Evolutionary conservation across 2,888 invertebrate genomes (phyloP).

Genomic region (Aporophyla nigra): DNA sequence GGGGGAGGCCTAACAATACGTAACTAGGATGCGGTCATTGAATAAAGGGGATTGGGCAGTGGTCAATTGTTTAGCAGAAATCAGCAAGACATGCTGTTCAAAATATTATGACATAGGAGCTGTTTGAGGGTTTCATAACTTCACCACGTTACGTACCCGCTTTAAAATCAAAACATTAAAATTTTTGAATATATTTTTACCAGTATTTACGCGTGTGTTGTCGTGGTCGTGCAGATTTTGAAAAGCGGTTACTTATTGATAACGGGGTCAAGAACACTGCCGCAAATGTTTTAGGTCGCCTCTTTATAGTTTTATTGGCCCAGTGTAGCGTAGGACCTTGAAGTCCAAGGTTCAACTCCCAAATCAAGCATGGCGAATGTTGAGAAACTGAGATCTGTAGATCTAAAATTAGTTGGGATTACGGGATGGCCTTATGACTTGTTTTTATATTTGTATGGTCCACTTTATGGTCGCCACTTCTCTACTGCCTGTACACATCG

Average conservation of each 20-base stretch:
- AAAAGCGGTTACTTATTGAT: slow-evolving; percentile 28
- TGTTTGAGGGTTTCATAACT: neutral
- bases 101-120: neutral
- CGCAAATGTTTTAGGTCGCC: slow-evolving; percentile 23
- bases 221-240: slow-evolving; percentile 14
- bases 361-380: slow-evolving; percentile 35
- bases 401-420: slow-evolving; percentile 20
- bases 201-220: neutral
- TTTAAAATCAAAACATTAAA: neutral
- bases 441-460: neutral
- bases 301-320: slow-evolving; percentile 29
- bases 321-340: slow-evolving; percentile 32
- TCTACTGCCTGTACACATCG: neutral
- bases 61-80: too few species aligned
- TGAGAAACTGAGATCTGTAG: slow-evolving; percentile 13
- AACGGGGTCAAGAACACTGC: slow-evolving; percentile 46
- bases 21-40: too few species aligned
- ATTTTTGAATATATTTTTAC: neutral
- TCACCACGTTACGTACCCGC: neutral
- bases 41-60: too few species aligned
- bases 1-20: too few species aligned
- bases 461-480: neutral
- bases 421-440: neutral
- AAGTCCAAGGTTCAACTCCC: slow-evolving; percentile 37
- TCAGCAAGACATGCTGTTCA: too few species aligned